phyloP scores from a whole-genome alignment of 2,797 vertebrate genomes.

The Siniperca obscura region DNA sequence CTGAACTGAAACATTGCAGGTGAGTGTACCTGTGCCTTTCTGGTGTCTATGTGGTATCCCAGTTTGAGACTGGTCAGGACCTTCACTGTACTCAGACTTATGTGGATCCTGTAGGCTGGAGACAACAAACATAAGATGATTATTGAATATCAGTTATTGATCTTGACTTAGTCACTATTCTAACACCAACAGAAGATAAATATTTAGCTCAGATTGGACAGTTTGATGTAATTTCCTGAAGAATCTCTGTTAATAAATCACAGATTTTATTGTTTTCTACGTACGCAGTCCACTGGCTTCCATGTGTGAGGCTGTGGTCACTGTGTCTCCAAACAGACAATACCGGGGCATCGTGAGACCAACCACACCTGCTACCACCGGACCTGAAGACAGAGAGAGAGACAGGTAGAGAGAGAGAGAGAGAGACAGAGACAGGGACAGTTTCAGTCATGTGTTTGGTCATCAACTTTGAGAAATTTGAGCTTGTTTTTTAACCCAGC shows the following conservation, averaged over 20 bases:
- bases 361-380: constrained; percentile 91
- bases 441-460: neutral
- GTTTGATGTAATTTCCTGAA: neutral
- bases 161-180: neutral
- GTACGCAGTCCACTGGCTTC: constrained; percentile 80
- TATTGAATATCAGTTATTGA: neutral
- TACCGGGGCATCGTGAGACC: constrained; percentile 93
- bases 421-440: too few relatives aligned
- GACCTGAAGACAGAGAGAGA: constrained; percentile 73
- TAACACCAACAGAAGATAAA: neutral
- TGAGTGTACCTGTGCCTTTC: constrained; percentile 70
- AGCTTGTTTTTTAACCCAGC: too few relatives aligned
- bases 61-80: constrained; percentile 86
- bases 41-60: constrained; percentile 85
- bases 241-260: neutral
- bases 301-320: constrained; percentile 91
- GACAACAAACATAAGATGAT: neutral
- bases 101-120: constrained; percentile 90
- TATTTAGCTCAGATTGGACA: neutral
- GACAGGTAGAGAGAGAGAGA: neutral
- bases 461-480: neutral
- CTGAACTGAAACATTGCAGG: neutral
- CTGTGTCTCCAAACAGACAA: constrained; percentile 93
- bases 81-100: constrained; percentile 85
- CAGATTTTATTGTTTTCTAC: neutral